Evolutionary conservation across 2,797 vertebrate species (phyloP).

Genomic region (Syngnathus rostellatus): DNA sequence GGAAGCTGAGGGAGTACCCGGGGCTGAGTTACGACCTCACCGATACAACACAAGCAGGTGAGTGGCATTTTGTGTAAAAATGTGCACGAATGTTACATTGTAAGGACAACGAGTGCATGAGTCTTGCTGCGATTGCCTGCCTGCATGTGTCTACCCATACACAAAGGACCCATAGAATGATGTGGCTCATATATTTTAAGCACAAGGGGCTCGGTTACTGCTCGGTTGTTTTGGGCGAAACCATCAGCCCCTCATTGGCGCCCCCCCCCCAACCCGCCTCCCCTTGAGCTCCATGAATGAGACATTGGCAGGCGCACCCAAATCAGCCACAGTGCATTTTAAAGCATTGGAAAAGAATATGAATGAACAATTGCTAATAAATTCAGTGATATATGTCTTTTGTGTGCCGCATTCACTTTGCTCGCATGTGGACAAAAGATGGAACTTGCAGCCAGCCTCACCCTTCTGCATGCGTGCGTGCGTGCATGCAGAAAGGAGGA

Average conservation of each 20-base stretch:
- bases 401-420: not conserved
- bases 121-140: slow-evolving; percentile 18
- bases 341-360: slow-evolving; percentile 34
- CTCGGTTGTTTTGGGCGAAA: slow-evolving; percentile 38
- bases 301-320: slow-evolving; percentile 58
- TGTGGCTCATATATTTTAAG: not conserved
- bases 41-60: slow-evolving; percentile 94
- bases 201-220: slow-evolving; percentile 14
- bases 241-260: slow-evolving; percentile 11
- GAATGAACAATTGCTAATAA: slow-evolving; percentile 31
- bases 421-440: not conserved
- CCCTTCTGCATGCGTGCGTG: slow-evolving; percentile 2
- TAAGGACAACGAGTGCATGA: slow-evolving; percentile 13
- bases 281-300: slow-evolving; percentile 47
- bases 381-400: not conserved
- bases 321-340: slow-evolving; percentile 40
- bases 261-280: not conserved
- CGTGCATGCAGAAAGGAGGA: slow-evolving; percentile 1
- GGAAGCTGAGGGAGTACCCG: slow-evolving; percentile 91
- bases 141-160: not conserved
- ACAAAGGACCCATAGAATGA: slow-evolving; percentile 2
- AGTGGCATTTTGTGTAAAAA: slow-evolving; percentile 22
- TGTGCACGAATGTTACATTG: slow-evolving; percentile 5
- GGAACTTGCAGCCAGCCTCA: slow-evolving; percentile 4
- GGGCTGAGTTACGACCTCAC: slow-evolving; percentile 83